Evolutionary conservation across 2,888 invertebrate species (phyloP).

Genomic region (Philereme transversata): DNA sequence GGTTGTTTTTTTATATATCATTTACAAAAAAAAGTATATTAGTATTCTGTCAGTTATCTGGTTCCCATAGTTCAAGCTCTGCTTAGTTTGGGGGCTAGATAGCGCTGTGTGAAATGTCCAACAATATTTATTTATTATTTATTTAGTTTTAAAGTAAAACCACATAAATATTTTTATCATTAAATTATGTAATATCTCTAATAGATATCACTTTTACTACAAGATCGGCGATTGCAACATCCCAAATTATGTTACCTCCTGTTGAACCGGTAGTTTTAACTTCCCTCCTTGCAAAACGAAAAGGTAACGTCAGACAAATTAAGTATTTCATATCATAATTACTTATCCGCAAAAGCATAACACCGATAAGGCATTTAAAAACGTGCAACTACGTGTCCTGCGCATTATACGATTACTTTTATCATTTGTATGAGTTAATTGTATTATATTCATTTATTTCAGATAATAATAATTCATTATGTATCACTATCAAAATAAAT

Average conservation of each 20-base stretch:
- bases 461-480: too few relatives aligned
- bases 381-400: neutral
- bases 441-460: neutral
- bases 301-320: slow-evolving; percentile 26
- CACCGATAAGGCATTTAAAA: slow-evolving; percentile 4
- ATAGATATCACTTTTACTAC: slow-evolving; percentile 8
- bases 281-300: slow-evolving; percentile 51
- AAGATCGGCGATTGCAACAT: slow-evolving; percentile 23
- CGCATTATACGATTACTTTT: neutral
- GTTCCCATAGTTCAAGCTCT: too few relatives aligned
- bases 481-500: too few relatives aligned
- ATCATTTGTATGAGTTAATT: neutral
- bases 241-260: slow-evolving; percentile 30
- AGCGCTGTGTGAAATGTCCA: too few relatives aligned
- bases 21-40: too few relatives aligned
- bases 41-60: too few relatives aligned
- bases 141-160: too few relatives aligned
- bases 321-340: slow-evolving; percentile 20
- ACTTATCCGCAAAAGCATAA: slow-evolving; percentile 14
- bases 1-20: too few relatives aligned
- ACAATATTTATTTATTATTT: too few relatives aligned
- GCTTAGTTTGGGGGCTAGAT: too few relatives aligned
- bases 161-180: neutral
- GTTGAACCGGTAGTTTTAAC: slow-evolving; percentile 28
- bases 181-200: slow-evolving; percentile 8